Percentiles rank a stretch among this genome's conserved stretches.
Conservation (phyloP, 2,888 invertebrate genomes). For the Microplitis deprimator region DNA sequence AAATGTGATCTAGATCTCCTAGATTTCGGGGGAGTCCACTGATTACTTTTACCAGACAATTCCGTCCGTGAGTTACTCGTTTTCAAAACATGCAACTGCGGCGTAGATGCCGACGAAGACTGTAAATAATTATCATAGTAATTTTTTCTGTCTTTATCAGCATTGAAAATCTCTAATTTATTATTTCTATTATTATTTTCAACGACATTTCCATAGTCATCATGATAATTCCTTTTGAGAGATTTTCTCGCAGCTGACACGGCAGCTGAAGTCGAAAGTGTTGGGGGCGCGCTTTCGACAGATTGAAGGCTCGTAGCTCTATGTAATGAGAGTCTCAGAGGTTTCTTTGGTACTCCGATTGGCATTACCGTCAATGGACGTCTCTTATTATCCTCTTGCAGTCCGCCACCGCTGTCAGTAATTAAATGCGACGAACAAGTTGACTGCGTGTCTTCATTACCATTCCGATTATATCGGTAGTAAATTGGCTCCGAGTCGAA, state of each 20-base stretch:
- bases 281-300: constrained; percentile 72
- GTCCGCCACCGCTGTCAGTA: neutral
- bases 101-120: neutral
- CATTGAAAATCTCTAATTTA: constrained; percentile 44
- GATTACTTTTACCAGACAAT: constrained; percentile 67
- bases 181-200: constrained; percentile 46
- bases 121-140: constrained; percentile 26
- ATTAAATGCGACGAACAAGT: constrained; percentile 59
- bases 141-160: constrained; percentile 37
- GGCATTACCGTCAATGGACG: constrained; percentile 73
- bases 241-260: constrained; percentile 71
- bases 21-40: constrained; percentile 67
- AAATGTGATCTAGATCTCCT: constrained; percentile 57
- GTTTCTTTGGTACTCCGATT: constrained; percentile 86
- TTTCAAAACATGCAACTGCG: neutral
- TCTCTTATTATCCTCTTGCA: constrained; percentile 48
- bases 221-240: constrained; percentile 76
- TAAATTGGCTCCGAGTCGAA: constrained; percentile 83
- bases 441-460: constrained; percentile 63
- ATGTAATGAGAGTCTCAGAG: constrained; percentile 85
- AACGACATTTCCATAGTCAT: constrained; percentile 60
- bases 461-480: constrained; percentile 55
- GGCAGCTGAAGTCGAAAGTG: constrained; percentile 8
- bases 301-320: constrained; percentile 88
- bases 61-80: constrained; percentile 61